phyloP scores from a whole-genome alignment of 2,797 vertebrate genomes.

The Adrianichthys oophorus region DNA sequence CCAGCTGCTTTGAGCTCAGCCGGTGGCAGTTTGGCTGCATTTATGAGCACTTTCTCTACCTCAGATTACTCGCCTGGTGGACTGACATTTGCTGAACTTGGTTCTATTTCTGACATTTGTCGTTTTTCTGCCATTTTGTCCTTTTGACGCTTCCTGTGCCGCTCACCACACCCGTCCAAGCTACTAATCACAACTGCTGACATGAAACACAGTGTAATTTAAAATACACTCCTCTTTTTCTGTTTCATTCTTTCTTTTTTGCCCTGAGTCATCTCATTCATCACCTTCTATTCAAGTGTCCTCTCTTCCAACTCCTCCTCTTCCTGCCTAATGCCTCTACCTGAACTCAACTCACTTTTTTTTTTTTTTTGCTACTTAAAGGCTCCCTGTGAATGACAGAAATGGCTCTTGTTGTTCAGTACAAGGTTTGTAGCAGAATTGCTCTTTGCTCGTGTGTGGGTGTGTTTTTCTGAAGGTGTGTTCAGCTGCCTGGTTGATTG shows the following conservation, averaged over 20 bases:
- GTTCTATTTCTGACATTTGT: constrained; percentile 8
- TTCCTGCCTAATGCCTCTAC: constrained; percentile 47
- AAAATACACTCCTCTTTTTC: constrained; percentile 58
- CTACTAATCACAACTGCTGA: constrained; percentile 73
- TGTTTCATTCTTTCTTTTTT: constrained; percentile 40
- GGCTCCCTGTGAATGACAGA: constrained; percentile 36
- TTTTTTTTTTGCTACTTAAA: constrained; percentile 34
- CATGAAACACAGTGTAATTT: constrained; percentile 72
- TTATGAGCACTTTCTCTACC: constrained; percentile 19
- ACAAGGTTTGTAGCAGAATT: constrained; percentile 3
- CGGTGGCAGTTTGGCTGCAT: background rate
- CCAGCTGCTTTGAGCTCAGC: constrained; percentile 10
- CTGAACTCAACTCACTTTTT: constrained; percentile 27
- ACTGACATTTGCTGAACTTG: constrained; percentile 3
- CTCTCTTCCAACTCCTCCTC: constrained; percentile 32
- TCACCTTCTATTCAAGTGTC: constrained; percentile 63
- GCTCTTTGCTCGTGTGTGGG: constrained; percentile 7
- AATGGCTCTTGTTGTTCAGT: constrained; percentile 8
- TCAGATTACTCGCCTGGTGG: background rate
- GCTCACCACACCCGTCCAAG: constrained; percentile 73
- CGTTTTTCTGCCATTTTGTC: constrained; percentile 35
- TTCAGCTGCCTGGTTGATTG: background rate
- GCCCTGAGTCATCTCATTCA: constrained; percentile 72
- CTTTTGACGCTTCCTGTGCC: constrained; percentile 61
- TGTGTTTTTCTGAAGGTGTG: constrained; percentile 16